Base-by-base conservation (phyloP, 2,888 invertebrate genomes). In the Euclidia mi region DNA sequence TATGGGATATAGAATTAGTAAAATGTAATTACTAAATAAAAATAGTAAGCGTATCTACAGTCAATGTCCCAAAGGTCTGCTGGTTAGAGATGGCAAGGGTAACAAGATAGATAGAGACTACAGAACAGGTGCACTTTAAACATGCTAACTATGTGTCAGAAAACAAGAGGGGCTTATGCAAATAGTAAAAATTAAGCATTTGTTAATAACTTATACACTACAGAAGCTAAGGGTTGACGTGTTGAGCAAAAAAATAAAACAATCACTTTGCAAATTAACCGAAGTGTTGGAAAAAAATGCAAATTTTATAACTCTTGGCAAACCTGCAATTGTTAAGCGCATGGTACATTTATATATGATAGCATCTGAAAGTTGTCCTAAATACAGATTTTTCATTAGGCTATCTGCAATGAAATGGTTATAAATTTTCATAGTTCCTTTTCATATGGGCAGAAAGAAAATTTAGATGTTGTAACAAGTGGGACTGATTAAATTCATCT, bases 261-360 rank as follows among this genome's bases (percentile, higher is more conserved):
- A 51, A 75, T 80, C 78, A 82, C 78, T 80, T 75, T 79, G 83
- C 81, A 85, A 84, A 84, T 69, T 56, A 89, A 79, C 55, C 66
- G 73, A 83, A 87, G 82, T 86, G 79, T 85, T 85, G 91, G 91
- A 93, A 93, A 94, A 93, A 90, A 94, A 93, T 93, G 94, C 94
- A 85, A 94, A 94, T 93, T 94, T 94, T 92, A 90, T 76, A 92
- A 94, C 92, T 89, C 85, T 90, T 93, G 94, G 94, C 94, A 94
- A 94, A 93, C 93, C 92, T 94, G 93, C 94, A 94, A 94, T 94
- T 94, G 94, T 94, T 94, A 94, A 94, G 92, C 86, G 88, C 87
- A 82, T 78, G 63, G 67, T 70, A 71, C 52, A 61, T 56, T 65
- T 56, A 65, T 62, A 73, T 58, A 55, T 58, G 53, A 75, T 72